Evolutionary conservation across 2,113 vertebrate genomes (phyloP).

Genomic region (Psammodynastes pulverulentus): DNA sequence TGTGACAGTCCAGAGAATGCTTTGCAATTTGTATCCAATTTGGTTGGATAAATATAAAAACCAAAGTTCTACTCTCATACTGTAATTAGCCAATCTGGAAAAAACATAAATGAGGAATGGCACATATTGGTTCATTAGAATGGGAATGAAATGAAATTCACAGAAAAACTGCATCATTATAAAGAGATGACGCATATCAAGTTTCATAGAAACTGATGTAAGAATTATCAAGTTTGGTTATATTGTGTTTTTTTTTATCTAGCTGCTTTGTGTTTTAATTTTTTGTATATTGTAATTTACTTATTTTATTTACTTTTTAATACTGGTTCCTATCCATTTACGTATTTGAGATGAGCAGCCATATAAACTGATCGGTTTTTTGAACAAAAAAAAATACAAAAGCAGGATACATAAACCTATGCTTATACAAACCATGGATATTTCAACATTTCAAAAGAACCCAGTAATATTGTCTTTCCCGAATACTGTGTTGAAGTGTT

Average conservation of each 20-base stretch:
- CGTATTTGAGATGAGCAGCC: not conserved
- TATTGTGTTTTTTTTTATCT: not conserved
- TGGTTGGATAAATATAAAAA: not conserved
- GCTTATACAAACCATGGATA: not conserved
- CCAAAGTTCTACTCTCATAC: not conserved
- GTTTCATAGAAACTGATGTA: not conserved
- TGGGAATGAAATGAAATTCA: not conserved
- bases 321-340: not conserved
- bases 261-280: not conserved
- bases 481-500: not conserved
- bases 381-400: not conserved
- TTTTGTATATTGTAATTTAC: not conserved
- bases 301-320: not conserved
- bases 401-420: not conserved
- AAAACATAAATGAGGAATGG: not conserved
- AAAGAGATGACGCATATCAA: not conserved
- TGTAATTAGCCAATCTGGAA: not conserved
- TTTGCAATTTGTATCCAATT: not conserved
- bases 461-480: not conserved
- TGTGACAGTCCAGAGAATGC: not conserved
- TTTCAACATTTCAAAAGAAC: not conserved
- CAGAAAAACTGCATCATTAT: not conserved
- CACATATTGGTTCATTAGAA: not conserved
- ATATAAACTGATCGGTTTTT: not conserved
- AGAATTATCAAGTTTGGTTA: not conserved